A percentile compares a stretch with the other conserved stretches of the same genome.
phyloP scores from a whole-genome alignment of 1,140 invertebrate species.

The Euschistus heros region DNA sequence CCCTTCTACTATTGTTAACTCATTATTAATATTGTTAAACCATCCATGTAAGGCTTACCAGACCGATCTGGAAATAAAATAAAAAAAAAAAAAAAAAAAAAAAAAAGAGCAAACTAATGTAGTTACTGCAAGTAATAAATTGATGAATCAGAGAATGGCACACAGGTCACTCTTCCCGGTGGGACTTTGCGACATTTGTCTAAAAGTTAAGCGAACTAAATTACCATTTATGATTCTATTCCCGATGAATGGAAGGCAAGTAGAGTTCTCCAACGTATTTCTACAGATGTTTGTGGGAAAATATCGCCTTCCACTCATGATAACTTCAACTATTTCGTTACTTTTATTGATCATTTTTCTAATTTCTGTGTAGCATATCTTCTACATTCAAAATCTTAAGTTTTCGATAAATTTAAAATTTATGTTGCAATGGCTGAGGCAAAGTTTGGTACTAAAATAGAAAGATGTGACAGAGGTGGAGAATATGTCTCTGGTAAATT shows the following conservation, averaged over 20 bases:
- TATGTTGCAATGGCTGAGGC: not conserved
- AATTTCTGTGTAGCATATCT: not conserved
- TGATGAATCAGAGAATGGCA: not conserved
- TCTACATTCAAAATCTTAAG: not conserved
- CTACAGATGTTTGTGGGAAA: not conserved
- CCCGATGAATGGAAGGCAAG: no score
- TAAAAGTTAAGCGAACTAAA: not conserved
- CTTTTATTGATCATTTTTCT: not conserved
- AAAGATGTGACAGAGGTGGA: slow-evolving; percentile 11
- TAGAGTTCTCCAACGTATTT: not conserved
- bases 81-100: not conserved
- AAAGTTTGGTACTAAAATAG: not conserved
- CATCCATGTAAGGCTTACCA: no score
- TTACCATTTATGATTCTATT: no score
- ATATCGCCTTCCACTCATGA: not conserved
- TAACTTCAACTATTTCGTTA: not conserved
- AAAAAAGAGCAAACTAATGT: not conserved
- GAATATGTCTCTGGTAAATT: slow-evolving; percentile 10
- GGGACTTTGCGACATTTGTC: not conserved
- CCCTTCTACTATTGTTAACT: no score
- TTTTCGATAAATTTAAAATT: no score
- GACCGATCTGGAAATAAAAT: no score
- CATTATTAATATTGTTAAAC: no score
- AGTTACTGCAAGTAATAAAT: not conserved
- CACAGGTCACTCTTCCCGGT: not conserved